Evolutionary conservation across 92 coral and sea anemone species (phyloP), one percentile per base, ranked within the genome.

Genomic region (Blastomussa wellsi): DNA sequence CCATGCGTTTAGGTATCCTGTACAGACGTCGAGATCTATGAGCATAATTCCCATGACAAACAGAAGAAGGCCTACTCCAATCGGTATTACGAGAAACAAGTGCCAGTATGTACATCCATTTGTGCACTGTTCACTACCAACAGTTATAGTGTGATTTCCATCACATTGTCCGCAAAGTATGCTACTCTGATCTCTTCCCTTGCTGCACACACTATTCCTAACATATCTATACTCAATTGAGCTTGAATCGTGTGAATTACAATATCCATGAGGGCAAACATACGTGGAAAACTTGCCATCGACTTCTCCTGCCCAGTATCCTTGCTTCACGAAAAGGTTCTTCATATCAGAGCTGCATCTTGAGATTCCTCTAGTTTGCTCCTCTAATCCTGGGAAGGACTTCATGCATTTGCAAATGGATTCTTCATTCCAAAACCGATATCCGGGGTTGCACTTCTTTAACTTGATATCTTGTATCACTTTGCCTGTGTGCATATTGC

Each of bases 1-100:
- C 98, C 99, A 96, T 42, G 95, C 98, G 89, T 96, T 96, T 66
- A 96, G 72, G 72, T 96, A 96, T 5, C 97, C 94, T 19, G 99
- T 96, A 38, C 94, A 93, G 26, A 93, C 80, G 76, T 94, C 98
- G 17, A 96, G 83, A 72, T 96, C 89, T 44, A 96, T 88, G 32
- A 78, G 88, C 88, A 95, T 92, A 38, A 96, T 77, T 7, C 76
- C 36, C 88, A 91, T 79, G 33, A 96, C 99, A 2, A 90, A 53
- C 39, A 92, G 24, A 20, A 93, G 80, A 15, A 96, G 35, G 19
- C 47, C 79, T 14, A 93, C 1, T 0, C 86, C 92, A 67, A 89
- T 83, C 2, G 93, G 94, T 44, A 90, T 84, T 26, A 94, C 28
- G 26, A 80, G 60, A 67, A 93, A 80, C 85, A 96, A 71, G 72